A percentile compares a stretch with the other conserved stretches of the same genome.
These are phyloP conservation scores for Brachyrhaphis roseni DNA, from an alignment of 2,797 vertebrate species.

Conservation along the genomic window DNA sequence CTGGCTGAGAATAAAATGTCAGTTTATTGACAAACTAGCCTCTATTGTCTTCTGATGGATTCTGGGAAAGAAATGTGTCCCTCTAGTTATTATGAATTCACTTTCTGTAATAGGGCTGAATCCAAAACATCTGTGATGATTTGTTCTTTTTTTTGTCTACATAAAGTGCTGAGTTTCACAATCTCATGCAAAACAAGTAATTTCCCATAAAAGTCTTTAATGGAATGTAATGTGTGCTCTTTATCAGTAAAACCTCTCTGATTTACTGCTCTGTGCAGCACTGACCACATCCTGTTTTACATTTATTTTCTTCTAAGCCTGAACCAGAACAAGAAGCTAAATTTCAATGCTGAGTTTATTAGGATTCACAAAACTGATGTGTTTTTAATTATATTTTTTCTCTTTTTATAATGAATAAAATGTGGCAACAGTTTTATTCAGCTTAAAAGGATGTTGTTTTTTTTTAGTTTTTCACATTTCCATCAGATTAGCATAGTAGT, in stretches of 20 bases:
- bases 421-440: neutral
- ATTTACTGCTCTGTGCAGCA: neutral
- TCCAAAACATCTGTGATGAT: neutral
- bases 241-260: neutral
- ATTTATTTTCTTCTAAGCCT: neutral
- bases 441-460: neutral
- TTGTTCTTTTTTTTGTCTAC: neutral
- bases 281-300: neutral
- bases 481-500: neutral
- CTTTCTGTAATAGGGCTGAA: neutral
- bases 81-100: neutral
- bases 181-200: neutral
- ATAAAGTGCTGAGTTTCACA: neutral
- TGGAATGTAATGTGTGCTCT: neutral
- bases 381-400: neutral
- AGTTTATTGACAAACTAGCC: neutral
- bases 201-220: neutral
- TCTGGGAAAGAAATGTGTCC: neutral
- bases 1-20: neutral
- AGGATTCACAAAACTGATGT: neutral
- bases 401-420: slow-evolving; percentile 6
- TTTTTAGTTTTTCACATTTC: neutral
- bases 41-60: neutral
- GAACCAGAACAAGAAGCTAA: neutral
- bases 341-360: neutral